Conservation (phyloP, 2,113 vertebrate species). For the Himantopus leucocephalus region DNA sequence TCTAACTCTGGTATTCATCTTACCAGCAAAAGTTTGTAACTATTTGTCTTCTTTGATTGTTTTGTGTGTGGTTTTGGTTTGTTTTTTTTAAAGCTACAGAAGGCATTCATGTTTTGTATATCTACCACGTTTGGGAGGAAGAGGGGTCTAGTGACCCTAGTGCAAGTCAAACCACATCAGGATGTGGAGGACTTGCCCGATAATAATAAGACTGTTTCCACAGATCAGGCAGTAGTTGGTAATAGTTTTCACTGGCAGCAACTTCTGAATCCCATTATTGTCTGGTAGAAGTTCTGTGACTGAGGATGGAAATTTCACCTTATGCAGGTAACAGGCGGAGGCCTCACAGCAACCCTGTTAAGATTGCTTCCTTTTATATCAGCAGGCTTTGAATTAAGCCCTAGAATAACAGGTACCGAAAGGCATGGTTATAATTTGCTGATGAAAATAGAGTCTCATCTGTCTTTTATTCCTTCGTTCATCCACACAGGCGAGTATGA, state of each 20-base stretch:
- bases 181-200: conserved; percentile 49
- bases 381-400: not conserved
- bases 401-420: not conserved
- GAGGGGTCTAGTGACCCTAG: not conserved
- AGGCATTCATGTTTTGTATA: conserved; percentile 35
- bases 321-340: not conserved
- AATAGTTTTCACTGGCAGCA: conserved; percentile 24
- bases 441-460: not conserved
- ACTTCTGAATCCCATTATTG: not conserved
- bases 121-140: conserved; percentile 25
- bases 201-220: conserved; percentile 75
- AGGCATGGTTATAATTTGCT: not conserved
- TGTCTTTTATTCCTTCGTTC: not conserved
- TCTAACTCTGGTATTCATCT: conserved; percentile 67
- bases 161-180: conserved; percentile 50
- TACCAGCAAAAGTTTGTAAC: conserved; percentile 63
- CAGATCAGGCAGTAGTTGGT: conserved; percentile 49
- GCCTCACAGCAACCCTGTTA: not conserved
- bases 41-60: conserved; percentile 23
- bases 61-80: conserved; percentile 23
- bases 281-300: not conserved
- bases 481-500: not conserved
- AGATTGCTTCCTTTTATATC: not conserved
- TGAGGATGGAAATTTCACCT: not conserved
- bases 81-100: not conserved